Base-by-base conservation (phyloP, 2,797 vertebrate genomes). In the Xerus rutilus region DNA sequence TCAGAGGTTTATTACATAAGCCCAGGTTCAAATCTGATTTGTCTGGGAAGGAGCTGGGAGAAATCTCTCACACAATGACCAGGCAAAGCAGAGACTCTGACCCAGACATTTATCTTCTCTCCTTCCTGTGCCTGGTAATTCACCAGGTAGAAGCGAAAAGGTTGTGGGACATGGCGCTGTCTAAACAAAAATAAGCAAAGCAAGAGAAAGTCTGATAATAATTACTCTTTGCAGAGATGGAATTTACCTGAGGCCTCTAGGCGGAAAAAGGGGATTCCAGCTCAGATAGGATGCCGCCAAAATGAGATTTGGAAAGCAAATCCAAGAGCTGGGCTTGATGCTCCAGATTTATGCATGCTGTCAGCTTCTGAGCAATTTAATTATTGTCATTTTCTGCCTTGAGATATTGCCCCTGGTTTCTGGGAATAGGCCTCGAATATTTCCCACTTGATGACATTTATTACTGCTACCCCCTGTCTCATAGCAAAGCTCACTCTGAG, bases 351-450 rank as follows among this genome's bases (percentile, higher is more conserved):
- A 97, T 97, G 95, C 93, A 92, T 43, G 88, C 94, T 96, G 96
- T 96, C 97, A 82, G 97, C 94, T 96, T 97, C 97, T 89, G 97
- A 97, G 98, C 96, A 96, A 90, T 97, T 84, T 85, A 97, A 97
- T 98, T 98, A 97, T 97, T 97, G 97, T 96, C 97, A 93, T 96
- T 97, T 98, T 98, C 97, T 98, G 95, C 97, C 97, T 97, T 85
- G 91, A 98, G 94, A 92, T 97, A 92, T 93, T 97, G 87, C 86
- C 96, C 97, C 97, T 89, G 91, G 96, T 96, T 98, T 97, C 97
- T 98, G 97, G 97, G 97, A 98, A 97, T 86, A 95, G 94, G 83
- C 96, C 96, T 96, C 62, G 81, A 94, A 91, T 94, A 91, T 97
- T 95, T 97, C 96, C 96, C 95, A 87, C 93, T 96, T 86, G 88